Evolutionary conservation across 1,140 invertebrate species (phyloP).

Genomic region (Cydia splendana): DNA sequence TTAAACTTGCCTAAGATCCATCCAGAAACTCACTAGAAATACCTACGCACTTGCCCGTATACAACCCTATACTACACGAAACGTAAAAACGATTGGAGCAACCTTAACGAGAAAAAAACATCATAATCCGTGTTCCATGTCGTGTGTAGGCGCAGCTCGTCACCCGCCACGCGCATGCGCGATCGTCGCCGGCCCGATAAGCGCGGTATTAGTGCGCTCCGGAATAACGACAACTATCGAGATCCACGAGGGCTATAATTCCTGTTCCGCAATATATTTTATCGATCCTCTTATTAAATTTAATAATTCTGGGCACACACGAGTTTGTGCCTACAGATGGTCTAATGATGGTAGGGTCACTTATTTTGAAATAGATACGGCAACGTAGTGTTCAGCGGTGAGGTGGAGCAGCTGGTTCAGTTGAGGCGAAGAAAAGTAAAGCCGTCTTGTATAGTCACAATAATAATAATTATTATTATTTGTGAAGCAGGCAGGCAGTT

Average conservation of each 20-base stretch:
- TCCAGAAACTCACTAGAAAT: neutral
- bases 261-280: constrained; percentile 70
- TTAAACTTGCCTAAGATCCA: neutral
- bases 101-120: neutral
- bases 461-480: too few relatives aligned
- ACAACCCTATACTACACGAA: neutral
- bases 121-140: neutral
- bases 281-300: constrained; percentile 76
- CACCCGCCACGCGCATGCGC: constrained; percentile 46
- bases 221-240: constrained; percentile 67
- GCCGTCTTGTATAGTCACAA: too few relatives aligned
- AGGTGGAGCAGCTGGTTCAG: too few relatives aligned
- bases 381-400: too few relatives aligned
- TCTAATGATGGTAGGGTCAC: constrained; percentile 38
- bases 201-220: constrained; percentile 68
- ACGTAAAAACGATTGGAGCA: neutral
- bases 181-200: constrained; percentile 71
- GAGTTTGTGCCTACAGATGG: constrained; percentile 34
- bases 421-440: too few relatives aligned
- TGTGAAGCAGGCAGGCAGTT: too few relatives aligned
- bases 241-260: constrained; percentile 77
- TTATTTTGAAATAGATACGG: constrained; percentile 35
- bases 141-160: constrained; percentile 17
- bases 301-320: constrained; percentile 53
- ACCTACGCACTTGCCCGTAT: neutral